Evolutionary conservation across 1,140 invertebrate species (phyloP), one percentile per base, ranked within the genome.

Genomic region (Sarcophaga peregrina): DNA sequence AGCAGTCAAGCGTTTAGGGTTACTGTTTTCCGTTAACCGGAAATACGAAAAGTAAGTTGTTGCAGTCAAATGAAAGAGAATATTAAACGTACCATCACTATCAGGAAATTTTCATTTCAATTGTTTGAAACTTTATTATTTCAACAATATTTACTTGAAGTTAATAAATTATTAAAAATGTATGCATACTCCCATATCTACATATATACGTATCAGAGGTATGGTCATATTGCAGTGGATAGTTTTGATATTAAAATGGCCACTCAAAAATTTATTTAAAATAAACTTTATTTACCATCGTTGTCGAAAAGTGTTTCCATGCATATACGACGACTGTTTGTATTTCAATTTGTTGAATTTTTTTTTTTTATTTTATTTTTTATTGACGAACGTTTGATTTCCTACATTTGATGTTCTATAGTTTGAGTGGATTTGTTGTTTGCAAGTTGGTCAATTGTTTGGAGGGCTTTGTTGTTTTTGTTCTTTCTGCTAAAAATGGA

Each of bases 231-330:
- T 37, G 25, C 25, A 37, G 25, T 37, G 8, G 1, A 10, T 52
- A 68, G 17, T 68, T 17, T 68, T 68, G 62, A 6, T 68, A 68
- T 52, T 78, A 78, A 46, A 78, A 78, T 78, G 75, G 50, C 75
- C 75, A 78, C 75, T 78, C 75, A 78, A 78, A 78, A 78, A 78
- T 78, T 17, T 78, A 78, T 78, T 78, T 50, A 50, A 78, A 78
- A 47, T 76, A n/a, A 76, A 47, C 74, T 48, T 76, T 76, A 46
- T 47, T n/a, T 78, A 78, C 25, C 25, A 37, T 37, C 25, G 4
- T 37, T 37, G 25, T 37, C 25, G 1, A 37, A 37, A 37, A 37
- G 25, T 37, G 25, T 4, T 37, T 37, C 1, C 25, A 2, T 37
- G 47, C 50, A 58, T n/a, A 15, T 58, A 68, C n/a, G n/a, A n/a